phyloP scores from a whole-genome alignment of 2,888 invertebrate species.

The Apotomis betuletana region DNA sequence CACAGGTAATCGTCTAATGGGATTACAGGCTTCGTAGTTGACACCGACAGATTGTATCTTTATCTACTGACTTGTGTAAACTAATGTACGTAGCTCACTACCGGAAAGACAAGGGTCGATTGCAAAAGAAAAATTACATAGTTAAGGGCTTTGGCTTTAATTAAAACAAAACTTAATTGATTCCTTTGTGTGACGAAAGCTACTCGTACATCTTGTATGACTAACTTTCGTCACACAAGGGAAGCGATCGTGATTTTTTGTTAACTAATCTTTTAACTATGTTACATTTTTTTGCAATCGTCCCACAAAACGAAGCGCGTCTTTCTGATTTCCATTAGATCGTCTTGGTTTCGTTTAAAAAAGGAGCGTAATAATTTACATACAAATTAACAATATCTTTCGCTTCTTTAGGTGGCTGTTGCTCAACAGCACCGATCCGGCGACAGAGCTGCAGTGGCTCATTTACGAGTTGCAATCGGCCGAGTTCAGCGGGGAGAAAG shows the following conservation, averaged over 20 bases:
- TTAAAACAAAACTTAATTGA: no score
- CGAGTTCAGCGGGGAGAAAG: constrained; percentile 96
- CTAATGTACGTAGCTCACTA: no score
- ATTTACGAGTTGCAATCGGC: constrained; percentile 97
- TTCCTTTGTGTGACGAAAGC: no score
- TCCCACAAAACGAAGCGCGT: no score
- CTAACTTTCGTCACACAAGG: no score
- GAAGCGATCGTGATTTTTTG: no score
- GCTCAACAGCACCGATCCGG: constrained; percentile 97
- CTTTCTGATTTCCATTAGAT: neutral
- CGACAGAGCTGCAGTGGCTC: constrained; percentile 97
- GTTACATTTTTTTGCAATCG: no score
- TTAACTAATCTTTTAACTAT: no score
- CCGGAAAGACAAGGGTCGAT: no score
- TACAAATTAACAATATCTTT: neutral
- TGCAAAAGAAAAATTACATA: no score
- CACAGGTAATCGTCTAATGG: neutral
- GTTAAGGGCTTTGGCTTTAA: no score
- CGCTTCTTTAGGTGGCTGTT: constrained; percentile 88
- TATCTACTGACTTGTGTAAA: neutral
- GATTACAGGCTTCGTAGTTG: constrained; percentile 4
- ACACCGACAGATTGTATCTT: constrained; percentile 2
- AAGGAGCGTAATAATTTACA: neutral
- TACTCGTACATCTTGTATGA: no score
- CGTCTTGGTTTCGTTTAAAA: neutral